Conservation (phyloP, 2,113 vertebrate genomes). For the Amblyopsis rosae region DNA sequence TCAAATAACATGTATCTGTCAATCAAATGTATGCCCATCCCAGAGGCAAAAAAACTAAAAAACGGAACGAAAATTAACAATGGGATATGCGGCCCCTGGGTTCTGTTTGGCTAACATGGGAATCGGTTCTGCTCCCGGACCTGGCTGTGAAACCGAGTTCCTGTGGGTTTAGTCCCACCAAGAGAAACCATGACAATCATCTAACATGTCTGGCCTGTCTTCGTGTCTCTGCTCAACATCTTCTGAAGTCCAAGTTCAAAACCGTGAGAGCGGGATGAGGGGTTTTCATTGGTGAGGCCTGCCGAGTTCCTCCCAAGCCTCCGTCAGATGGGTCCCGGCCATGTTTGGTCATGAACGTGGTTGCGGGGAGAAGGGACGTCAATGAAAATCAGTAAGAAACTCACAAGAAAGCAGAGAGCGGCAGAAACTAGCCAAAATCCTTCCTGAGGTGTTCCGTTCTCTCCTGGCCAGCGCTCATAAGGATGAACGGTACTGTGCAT, state of each 20-base stretch:
- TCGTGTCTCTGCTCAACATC: conserved; percentile 42
- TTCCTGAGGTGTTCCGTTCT: conserved; percentile 25
- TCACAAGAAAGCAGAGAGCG: conserved; percentile 39
- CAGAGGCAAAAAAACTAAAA: conserved; percentile 11
- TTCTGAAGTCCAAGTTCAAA: conserved; percentile 20
- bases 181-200: conserved; percentile 38
- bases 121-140: conserved; percentile 53
- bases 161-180: conserved; percentile 61
- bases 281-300: conserved; percentile 20
- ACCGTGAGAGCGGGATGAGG: conserved; percentile 17
- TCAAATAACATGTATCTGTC: conserved; percentile 5
- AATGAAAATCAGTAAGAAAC: conserved; percentile 50
- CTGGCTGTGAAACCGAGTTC: conserved; percentile 67
- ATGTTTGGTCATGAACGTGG: conserved; percentile 63
- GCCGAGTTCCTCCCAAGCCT: conserved; percentile 36
- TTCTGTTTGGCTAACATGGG: conserved; percentile 40
- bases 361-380: conserved; percentile 44
- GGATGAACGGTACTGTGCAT: conserved; percentile 17
- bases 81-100: conserved; percentile 46
- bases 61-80: conserved; percentile 40
- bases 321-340: conserved; percentile 43
- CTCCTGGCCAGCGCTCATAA: conserved; percentile 22
- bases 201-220: conserved; percentile 59
- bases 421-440: conserved; percentile 12
- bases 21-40: conserved; percentile 9